phyloP scores from a whole-genome alignment of 2,113 vertebrate species.

The Tragelaphus scriptus region DNA sequence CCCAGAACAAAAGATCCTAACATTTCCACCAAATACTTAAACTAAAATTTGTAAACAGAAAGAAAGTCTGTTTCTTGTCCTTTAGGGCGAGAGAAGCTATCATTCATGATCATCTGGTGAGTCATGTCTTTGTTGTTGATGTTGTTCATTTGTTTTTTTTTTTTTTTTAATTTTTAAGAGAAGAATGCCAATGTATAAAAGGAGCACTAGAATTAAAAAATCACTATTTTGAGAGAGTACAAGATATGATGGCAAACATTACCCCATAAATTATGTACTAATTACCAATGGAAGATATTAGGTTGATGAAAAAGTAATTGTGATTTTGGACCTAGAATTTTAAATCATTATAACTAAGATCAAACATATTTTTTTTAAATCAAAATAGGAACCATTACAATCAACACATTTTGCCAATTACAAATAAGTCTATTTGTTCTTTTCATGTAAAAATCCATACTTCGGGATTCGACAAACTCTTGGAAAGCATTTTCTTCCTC shows the following conservation, averaged over 20 bases:
- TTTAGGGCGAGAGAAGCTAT: neutral
- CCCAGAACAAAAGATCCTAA: neutral
- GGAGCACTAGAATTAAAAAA: neutral
- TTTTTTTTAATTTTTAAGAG: neutral
- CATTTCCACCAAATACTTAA: neutral
- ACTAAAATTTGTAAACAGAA: neutral
- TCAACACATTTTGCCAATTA: neutral
- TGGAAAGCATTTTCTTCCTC: neutral
- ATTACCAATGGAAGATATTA: neutral
- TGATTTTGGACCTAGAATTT: neutral
- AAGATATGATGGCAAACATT: neutral
- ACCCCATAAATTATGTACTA: neutral
- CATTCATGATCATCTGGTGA: neutral
- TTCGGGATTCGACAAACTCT: fast-evolving
- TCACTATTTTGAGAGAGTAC: neutral
- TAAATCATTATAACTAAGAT: neutral
- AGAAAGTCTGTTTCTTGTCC: neutral
- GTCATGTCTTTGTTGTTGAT: neutral
- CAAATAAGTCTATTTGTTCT: neutral
- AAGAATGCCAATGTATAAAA: neutral
- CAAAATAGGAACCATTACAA: neutral
- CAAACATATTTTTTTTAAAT: neutral
- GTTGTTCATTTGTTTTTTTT: neutral
- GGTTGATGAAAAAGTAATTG: neutral
- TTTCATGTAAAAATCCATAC: neutral